phyloP scores from a whole-genome alignment of 2,888 invertebrate species.

The Archaeoteleia sp. region DNA sequence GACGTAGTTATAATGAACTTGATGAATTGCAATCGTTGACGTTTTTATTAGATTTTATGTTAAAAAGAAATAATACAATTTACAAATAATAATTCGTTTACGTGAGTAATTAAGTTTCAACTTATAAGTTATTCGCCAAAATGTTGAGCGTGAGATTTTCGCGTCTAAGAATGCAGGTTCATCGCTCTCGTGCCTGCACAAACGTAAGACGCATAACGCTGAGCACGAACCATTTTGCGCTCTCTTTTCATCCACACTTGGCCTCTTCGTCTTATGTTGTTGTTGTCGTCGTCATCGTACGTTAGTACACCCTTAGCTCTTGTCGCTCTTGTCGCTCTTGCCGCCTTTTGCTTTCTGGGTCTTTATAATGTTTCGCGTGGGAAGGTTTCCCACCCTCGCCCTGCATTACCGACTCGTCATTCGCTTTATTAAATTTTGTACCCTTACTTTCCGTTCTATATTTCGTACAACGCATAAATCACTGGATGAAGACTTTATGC shows the following conservation, averaged over 20 bases:
- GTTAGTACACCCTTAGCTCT: constrained; percentile 37
- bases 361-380: constrained; percentile 27
- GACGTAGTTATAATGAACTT: too few species aligned
- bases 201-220: constrained; percentile 59
- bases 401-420: constrained; percentile 1
- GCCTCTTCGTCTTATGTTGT: constrained; percentile 20
- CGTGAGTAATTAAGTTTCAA: too few species aligned
- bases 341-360: constrained; percentile 16
- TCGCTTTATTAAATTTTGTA: constrained; percentile 15
- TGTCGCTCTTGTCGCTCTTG: constrained; percentile 18
- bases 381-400: constrained; percentile 28
- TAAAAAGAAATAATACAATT: too few species aligned
- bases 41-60: too few species aligned
- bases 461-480: too few species aligned
- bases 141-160: neutral
- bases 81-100: too few species aligned
- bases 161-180: constrained; percentile 61
- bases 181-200: constrained; percentile 71
- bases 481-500: too few species aligned
- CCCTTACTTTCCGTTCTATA: neutral
- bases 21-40: too few species aligned
- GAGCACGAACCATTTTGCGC: constrained; percentile 52
- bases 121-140: too few species aligned
- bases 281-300: constrained; percentile 21
- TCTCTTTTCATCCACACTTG: constrained; percentile 3